Conservation (phyloP, 2,888 invertebrate genomes). For the Ptilodon capucinus region DNA sequence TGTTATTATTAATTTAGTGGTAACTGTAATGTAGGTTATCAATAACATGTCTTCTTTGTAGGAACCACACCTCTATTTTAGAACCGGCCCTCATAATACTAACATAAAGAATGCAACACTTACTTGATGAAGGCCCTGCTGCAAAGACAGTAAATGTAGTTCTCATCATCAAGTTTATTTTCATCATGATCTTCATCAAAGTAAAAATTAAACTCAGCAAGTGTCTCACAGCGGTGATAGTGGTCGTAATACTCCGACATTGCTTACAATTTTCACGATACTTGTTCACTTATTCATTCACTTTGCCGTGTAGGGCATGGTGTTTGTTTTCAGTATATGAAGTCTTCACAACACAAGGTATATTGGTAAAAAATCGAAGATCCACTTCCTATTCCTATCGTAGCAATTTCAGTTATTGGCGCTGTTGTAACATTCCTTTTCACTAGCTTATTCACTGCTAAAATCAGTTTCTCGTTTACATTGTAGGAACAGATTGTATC, state of each 20-base stretch:
- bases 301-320: background rate
- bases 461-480: no score
- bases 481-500: no score
- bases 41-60: no score
- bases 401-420: no score
- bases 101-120: conserved; percentile 28
- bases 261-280: conserved; percentile 27
- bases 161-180: conserved; percentile 58
- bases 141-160: conserved; percentile 86
- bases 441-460: no score
- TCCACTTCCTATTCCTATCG: no score
- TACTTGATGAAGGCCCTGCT: conserved; percentile 87
- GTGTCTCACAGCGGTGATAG: conserved; percentile 84
- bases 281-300: background rate
- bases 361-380: conserved; percentile 22
- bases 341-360: background rate
- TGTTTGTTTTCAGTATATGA: background rate
- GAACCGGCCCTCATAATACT: background rate
- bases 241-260: conserved; percentile 73
- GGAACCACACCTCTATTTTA: background rate
- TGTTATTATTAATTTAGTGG: no score
- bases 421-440: no score
- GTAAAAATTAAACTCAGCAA: conserved; percentile 84
- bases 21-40: background rate
- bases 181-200: conserved; percentile 63